A percentile compares a stretch with the other conserved stretches of the same genome.
phyloP scores from a whole-genome alignment of 1,140 invertebrate genomes.

The Tenebrio molitor region DNA sequence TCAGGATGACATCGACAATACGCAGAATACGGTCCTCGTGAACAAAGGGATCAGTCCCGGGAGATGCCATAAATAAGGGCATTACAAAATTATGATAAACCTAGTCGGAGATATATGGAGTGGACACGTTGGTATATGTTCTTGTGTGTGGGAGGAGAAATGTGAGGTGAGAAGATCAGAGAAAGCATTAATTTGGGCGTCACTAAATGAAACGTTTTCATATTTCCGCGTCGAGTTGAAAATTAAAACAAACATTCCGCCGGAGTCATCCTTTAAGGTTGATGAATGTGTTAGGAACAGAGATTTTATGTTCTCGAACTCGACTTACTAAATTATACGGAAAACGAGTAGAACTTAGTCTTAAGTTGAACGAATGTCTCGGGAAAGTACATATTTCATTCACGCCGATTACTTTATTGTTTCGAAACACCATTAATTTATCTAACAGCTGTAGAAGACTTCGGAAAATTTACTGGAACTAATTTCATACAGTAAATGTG shows the following conservation, averaged over 20 bases:
- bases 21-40: slow-evolving; percentile 37
- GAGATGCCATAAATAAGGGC: slow-evolving; percentile 40
- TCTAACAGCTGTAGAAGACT: slow-evolving; percentile 45
- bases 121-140: slow-evolving; percentile 24
- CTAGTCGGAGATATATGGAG: background rate
- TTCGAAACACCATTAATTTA: slow-evolving; percentile 46
- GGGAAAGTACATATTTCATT: slow-evolving; percentile 45
- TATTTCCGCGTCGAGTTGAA: slow-evolving; percentile 10
- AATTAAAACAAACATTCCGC: slow-evolving; percentile 33
- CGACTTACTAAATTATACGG: slow-evolving; percentile 36
- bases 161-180: too few relatives aligned
- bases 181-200: background rate
- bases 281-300: slow-evolving; percentile 38
- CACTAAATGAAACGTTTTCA: slow-evolving; percentile 9
- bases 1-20: slow-evolving; percentile 41
- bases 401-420: slow-evolving; percentile 46
- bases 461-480: slow-evolving; percentile 34
- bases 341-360: slow-evolving; percentile 37
- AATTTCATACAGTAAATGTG: slow-evolving; percentile 40
- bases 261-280: slow-evolving; percentile 31
- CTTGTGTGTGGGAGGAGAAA: background rate
- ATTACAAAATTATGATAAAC: slow-evolving; percentile 45
- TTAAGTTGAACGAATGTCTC: slow-evolving; percentile 40
- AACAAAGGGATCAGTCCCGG: slow-evolving; percentile 35
- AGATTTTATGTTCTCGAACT: slow-evolving; percentile 40